Evolutionary conservation across 2,888 invertebrate genomes (phyloP).

Genomic region (Diplolepis rosae): DNA sequence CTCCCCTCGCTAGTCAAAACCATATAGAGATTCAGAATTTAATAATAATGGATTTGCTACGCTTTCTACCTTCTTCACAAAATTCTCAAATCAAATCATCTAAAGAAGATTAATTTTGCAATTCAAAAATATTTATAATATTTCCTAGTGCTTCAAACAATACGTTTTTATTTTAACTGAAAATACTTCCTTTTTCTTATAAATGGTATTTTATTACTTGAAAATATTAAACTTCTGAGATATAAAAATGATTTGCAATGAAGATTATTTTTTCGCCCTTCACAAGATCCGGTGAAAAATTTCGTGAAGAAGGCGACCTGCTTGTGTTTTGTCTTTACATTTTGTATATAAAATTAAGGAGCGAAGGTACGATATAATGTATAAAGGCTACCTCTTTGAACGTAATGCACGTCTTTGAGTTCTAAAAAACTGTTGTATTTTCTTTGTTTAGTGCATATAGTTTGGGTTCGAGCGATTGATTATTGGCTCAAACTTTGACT

Average conservation of each 20-base stretch:
- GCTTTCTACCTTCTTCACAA: background rate
- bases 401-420: slow-evolving; percentile 46
- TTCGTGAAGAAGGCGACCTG: slow-evolving; percentile 10
- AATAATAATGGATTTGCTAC: background rate
- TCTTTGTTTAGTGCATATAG: slow-evolving; percentile 45
- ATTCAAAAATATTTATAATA: background rate
- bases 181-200: background rate
- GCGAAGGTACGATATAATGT: slow-evolving; percentile 45
- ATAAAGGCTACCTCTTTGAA: slow-evolving; percentile 45
- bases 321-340: slow-evolving; percentile 34
- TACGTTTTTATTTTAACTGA: no score
- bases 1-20: slow-evolving; percentile 29
- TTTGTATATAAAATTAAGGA: slow-evolving; percentile 46
- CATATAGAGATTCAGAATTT: slow-evolving; percentile 16
- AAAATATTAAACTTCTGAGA: background rate
- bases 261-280: background rate
- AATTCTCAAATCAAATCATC: slow-evolving; percentile 4
- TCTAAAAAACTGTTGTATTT: slow-evolving; percentile 45
- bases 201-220: background rate
- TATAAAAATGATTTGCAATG: background rate
- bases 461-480: slow-evolving; percentile 31
- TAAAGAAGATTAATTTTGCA: background rate
- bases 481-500: slow-evolving; percentile 33
- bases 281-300: background rate
- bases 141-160: background rate